phyloP scores from a whole-genome alignment of 2,113 vertebrate genomes.

The Dasypus novemcinctus region DNA sequence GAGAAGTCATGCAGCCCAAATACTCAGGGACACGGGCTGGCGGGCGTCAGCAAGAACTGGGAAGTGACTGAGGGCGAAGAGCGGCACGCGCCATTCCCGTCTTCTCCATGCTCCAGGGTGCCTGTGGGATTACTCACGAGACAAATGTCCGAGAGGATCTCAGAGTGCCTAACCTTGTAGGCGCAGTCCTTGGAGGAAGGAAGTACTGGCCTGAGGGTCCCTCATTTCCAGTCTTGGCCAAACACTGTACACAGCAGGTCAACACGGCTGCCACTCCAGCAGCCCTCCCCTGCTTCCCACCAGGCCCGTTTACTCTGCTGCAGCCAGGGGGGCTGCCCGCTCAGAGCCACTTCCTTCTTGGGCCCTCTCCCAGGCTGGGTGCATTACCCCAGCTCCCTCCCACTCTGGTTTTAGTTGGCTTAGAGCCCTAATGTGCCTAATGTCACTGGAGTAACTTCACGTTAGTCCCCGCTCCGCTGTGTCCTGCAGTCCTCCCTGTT shows the following conservation, averaged over 20 bases:
- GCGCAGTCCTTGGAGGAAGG: not conserved
- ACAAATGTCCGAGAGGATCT: conserved; percentile 4
- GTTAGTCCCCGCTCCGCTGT: not conserved
- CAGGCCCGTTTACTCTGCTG: not conserved
- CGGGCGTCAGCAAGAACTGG: not conserved
- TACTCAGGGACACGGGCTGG: not conserved
- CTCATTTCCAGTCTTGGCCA: not conserved
- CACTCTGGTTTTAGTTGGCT: not conserved
- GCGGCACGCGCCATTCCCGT: not conserved
- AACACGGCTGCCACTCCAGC: not conserved
- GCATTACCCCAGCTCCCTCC: not conserved
- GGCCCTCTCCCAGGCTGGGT: not conserved
- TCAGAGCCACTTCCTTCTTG: not conserved
- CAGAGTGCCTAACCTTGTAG: conserved; percentile 49
- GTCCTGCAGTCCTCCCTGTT: not conserved
- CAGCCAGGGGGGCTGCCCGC: not conserved
- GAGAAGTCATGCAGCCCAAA: not conserved
- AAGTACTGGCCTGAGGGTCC: not conserved
- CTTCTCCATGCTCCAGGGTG: not conserved
- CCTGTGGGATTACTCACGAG: conserved; percentile 45
- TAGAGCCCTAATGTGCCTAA: not conserved
- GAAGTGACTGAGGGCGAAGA: conserved; percentile 5
- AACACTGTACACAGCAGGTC: not conserved
- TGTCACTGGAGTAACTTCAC: not conserved
- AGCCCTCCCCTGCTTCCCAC: not conserved